Evolutionary conservation across 1,140 invertebrate species (phyloP).

Genomic region (Colletes gigas): DNA sequence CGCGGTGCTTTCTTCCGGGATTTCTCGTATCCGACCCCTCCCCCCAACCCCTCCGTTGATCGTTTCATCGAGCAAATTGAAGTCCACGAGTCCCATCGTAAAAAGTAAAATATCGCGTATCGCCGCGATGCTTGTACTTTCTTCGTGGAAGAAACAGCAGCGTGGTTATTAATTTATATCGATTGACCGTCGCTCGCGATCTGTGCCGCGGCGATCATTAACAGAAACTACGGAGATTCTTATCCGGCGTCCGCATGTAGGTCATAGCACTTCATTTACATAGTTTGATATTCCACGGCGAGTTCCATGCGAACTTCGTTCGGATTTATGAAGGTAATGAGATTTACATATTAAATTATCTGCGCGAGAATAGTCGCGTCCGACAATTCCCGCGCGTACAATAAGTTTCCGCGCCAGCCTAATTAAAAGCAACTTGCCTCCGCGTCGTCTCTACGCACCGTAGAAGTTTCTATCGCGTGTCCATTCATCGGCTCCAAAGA

Average conservation of each 20-base stretch:
- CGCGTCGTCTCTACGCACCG: background rate
- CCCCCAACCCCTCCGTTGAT: background rate
- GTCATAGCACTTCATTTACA: conserved; percentile 28
- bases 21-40: too few species aligned
- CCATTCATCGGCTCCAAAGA: too few species aligned
- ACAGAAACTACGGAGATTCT: conserved; percentile 5
- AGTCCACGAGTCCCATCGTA: too few species aligned
- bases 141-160: background rate
- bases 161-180: background rate
- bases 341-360: conserved; percentile 49
- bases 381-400: conserved; percentile 22
- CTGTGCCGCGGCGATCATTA: background rate
- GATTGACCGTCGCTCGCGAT: background rate
- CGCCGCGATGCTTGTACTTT: background rate
- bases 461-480: too few species aligned
- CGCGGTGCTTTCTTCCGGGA: background rate
- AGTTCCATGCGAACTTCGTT: conserved; percentile 31
- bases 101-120: too few species aligned
- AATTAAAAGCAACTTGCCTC: conserved; percentile 20
- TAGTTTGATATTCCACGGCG: conserved; percentile 10
- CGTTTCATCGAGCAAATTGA: conserved; percentile 10
- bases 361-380: conserved; percentile 15
- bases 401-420: conserved; percentile 37
- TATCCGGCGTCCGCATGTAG: conserved; percentile 22
- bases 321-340: conserved; percentile 42